Conservation (phyloP, 2,797 vertebrate species). For the Tragelaphus eurycerus region DNA sequence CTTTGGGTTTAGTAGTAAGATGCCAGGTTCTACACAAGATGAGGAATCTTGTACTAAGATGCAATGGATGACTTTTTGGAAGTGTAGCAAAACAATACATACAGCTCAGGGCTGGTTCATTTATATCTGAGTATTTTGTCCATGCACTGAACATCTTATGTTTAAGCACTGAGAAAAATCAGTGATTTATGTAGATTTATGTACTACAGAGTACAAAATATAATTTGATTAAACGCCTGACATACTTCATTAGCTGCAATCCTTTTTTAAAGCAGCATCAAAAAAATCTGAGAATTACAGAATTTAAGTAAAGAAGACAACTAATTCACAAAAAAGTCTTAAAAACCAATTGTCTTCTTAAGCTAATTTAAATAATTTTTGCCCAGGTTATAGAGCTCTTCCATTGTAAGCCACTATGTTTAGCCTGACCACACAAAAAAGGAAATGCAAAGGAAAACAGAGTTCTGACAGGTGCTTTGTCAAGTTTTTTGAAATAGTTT, state of each 20-base stretch:
- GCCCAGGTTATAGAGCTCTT: background rate
- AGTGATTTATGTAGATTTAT: background rate
- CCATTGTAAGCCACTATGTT: background rate
- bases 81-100: background rate
- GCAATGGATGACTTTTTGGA: background rate
- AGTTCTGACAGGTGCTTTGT: background rate
- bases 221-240: background rate
- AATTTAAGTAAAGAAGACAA: background rate
- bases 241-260: background rate
- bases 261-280: background rate
- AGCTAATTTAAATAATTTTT: background rate
- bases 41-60: constrained; percentile 12
- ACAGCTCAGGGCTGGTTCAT: background rate
- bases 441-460: background rate
- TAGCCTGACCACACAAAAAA: background rate
- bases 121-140: constrained; percentile 24
- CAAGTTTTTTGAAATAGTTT: constrained; percentile 47
- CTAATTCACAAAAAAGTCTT: background rate
- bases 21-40: constrained; percentile 37
- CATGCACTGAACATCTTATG: background rate
- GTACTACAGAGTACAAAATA: constrained; percentile 3
- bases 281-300: constrained; percentile 43
- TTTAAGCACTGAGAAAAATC: background rate
- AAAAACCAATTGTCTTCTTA: background rate
- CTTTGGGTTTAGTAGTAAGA: constrained; percentile 18